Evolutionary conservation across 2,113 vertebrate species (phyloP).

Genomic region (Craseonycteris thonglongyai): DNA sequence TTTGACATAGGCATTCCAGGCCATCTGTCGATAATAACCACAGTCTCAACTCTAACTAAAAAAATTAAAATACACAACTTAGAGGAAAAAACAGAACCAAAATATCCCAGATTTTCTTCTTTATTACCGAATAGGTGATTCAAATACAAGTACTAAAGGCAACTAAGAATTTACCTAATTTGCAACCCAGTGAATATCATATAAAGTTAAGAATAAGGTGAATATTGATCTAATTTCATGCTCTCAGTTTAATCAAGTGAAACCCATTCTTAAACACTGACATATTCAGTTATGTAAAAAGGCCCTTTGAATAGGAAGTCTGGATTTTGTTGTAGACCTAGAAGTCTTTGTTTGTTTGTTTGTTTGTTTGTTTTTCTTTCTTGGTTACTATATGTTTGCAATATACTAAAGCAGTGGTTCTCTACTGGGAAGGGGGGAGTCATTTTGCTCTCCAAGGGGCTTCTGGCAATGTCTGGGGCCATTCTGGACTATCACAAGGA

Average conservation of each 20-base stretch:
- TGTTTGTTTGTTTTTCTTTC: not conserved
- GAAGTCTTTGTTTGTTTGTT: not conserved
- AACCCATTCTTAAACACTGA: not conserved
- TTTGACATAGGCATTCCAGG: not conserved
- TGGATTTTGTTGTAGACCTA: not conserved
- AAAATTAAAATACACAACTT: not conserved
- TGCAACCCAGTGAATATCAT: not conserved
- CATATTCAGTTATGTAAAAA: not conserved
- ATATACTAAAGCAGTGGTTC: not conserved
- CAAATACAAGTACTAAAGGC: not conserved
- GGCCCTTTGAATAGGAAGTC: not conserved
- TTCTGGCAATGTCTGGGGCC: not conserved
- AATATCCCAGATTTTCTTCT: not conserved
- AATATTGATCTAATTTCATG: not conserved
- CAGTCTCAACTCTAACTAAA: not conserved
- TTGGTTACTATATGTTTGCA: not conserved
- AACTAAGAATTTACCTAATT: not conserved
- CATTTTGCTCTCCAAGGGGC: not conserved
- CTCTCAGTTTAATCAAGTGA: slow-evolving; percentile 3
- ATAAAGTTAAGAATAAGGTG: not conserved
- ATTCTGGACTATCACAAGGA: not conserved
- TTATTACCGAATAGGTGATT: not conserved
- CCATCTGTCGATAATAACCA: not conserved
- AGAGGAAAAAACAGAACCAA: not conserved
- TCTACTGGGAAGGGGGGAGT: not conserved